Conservation (phyloP, 1,140 invertebrate species). For the Drosophila simulans region DNA sequence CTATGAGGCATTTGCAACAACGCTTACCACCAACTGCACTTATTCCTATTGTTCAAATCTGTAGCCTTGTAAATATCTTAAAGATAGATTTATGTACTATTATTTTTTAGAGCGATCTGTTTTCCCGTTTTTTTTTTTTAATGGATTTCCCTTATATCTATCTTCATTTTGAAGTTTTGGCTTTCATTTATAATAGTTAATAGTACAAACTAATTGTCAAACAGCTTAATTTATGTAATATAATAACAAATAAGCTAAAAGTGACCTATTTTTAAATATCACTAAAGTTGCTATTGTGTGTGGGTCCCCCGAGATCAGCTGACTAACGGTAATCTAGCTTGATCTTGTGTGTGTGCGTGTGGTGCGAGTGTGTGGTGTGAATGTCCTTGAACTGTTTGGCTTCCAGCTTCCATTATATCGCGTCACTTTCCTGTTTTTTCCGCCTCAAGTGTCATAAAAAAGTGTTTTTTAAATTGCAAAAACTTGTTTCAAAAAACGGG, state of each 20-base stretch:
- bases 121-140: too few relatives aligned
- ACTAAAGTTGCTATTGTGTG: background rate
- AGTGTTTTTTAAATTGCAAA: conserved; percentile 34
- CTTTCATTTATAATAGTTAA: too few relatives aligned
- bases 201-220: too few relatives aligned
- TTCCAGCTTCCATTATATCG: conserved; percentile 29
- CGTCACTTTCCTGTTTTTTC: conserved; percentile 41
- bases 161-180: too few relatives aligned
- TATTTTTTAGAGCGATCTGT: too few relatives aligned
- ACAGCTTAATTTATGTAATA: too few relatives aligned
- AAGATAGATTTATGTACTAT: background rate
- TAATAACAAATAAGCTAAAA: too few relatives aligned
- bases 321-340: background rate
- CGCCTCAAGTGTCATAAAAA: conserved; percentile 35
- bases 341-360: background rate
- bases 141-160: too few relatives aligned
- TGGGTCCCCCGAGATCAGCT: conserved; percentile 34
- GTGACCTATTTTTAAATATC: too few relatives aligned
- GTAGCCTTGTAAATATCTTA: too few relatives aligned
- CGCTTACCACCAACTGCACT: background rate
- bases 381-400: conserved; percentile 36
- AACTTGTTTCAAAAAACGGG: conserved; percentile 20
- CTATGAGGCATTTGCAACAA: conserved; percentile 18
- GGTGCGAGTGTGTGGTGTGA: background rate
- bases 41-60: background rate